Evolutionary conservation across 2,113 vertebrate genomes (phyloP).

Genomic region (Perca fluviatilis): DNA sequence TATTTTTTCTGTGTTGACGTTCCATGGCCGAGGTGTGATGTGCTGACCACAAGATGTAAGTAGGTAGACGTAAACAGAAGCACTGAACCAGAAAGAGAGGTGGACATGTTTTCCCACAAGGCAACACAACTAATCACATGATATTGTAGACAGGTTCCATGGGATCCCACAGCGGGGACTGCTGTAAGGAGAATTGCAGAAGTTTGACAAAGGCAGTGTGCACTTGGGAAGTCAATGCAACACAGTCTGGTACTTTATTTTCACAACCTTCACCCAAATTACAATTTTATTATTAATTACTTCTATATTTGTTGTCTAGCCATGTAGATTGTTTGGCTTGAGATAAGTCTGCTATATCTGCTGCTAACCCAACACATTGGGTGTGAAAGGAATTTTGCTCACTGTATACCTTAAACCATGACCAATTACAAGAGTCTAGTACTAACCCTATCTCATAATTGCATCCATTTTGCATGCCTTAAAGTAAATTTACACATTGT

Average conservation of each 20-base stretch:
- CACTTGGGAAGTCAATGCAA: constrained; percentile 9
- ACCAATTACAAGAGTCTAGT: no score
- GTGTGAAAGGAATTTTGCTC: background rate
- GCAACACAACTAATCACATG: constrained; percentile 45
- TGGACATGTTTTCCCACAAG: constrained; percentile 40
- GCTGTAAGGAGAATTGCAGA: constrained; percentile 2
- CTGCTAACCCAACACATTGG: background rate
- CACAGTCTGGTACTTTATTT: background rate
- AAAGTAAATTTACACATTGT: no score
- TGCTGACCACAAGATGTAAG: constrained; percentile 45
- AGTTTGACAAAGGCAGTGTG: background rate
- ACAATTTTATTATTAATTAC: background rate
- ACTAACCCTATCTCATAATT: no score
- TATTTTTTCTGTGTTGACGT: constrained; percentile 35
- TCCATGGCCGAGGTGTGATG: constrained; percentile 45
- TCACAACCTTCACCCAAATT: background rate
- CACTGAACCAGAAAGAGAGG: constrained; percentile 40
- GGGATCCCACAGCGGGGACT: constrained; percentile 11
- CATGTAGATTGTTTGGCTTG: background rate
- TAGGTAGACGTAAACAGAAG: constrained; percentile 53
- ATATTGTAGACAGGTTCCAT: constrained; percentile 15
- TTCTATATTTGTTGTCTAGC: background rate
- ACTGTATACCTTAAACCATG: no score
- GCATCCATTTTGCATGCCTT: no score
- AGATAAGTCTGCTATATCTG: background rate